Evolutionary conservation across 2,797 vertebrate species (phyloP).

Genomic region (Pseudochaenichthys georgianus): DNA sequence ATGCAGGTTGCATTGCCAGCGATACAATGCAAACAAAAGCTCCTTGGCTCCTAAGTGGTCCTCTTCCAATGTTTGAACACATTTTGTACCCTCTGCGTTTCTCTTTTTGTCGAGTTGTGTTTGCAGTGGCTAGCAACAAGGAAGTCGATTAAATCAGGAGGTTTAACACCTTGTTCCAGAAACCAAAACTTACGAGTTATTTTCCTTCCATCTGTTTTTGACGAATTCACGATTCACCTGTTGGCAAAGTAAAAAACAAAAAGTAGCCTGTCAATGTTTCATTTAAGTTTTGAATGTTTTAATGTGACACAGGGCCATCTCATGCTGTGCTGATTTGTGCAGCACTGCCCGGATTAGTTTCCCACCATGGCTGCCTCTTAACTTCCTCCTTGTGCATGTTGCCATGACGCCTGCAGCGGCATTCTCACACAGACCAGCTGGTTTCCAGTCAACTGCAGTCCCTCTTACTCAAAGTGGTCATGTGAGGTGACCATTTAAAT

Average conservation of each 20-base stretch:
- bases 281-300: constrained; percentile 52
- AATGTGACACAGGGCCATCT: constrained; percentile 49
- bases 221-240: constrained; percentile 52
- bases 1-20: constrained; percentile 58
- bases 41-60: constrained; percentile 39
- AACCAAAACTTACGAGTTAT: constrained; percentile 1
- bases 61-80: constrained; percentile 66
- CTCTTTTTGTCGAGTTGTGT: constrained; percentile 54
- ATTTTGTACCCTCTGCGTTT: constrained; percentile 47
- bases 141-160: constrained; percentile 50
- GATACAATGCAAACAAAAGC: constrained; percentile 48
- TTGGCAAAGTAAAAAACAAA: constrained; percentile 30
- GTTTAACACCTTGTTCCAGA: background rate
- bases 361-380: constrained; percentile 60
- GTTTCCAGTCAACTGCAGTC: constrained; percentile 56
- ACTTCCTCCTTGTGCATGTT: constrained; percentile 69
- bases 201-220: constrained; percentile 43
- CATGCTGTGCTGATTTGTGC: constrained; percentile 66
- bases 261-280: constrained; percentile 46
- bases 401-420: constrained; percentile 63
- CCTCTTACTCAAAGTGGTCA: constrained; percentile 37
- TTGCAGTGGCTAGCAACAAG: constrained; percentile 48
- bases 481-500: constrained; percentile 26
- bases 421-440: constrained; percentile 64
- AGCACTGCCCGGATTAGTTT: constrained; percentile 55